Percentiles rank a stretch among this genome's conserved stretches.
Conservation (phyloP, 2,797 vertebrate genomes). For the Poeciliopsis gracilis region DNA sequence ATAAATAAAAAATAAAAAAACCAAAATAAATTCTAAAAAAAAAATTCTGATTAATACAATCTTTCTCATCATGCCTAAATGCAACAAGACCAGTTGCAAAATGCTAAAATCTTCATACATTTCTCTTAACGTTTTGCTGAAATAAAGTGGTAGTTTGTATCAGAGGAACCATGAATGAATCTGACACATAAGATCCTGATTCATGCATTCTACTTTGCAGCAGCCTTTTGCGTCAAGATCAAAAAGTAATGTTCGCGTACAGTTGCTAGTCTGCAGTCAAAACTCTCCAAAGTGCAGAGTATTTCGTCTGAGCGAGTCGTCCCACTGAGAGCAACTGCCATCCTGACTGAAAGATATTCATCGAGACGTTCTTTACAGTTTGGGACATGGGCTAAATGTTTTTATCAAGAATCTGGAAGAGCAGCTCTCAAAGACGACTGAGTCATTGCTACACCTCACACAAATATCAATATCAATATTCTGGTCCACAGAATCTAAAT, state of each 20-base stretch:
- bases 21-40: no score
- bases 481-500: slow-evolving; percentile 10
- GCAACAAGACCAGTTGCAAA: background rate
- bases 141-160: background rate
- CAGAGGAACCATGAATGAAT: background rate
- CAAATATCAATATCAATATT: slow-evolving; percentile 10
- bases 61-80: background rate
- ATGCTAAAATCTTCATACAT: background rate
- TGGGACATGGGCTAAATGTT: slow-evolving; percentile 24
- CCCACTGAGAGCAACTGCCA: slow-evolving; percentile 47
- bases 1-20: background rate
- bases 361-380: slow-evolving; percentile 24
- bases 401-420: slow-evolving; percentile 18
- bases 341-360: slow-evolving; percentile 31
- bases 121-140: background rate
- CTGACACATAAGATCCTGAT: background rate
- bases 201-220: background rate
- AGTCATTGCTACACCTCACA: slow-evolving; percentile 7
- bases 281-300: slow-evolving; percentile 29
- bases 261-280: slow-evolving; percentile 2
- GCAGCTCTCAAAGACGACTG: slow-evolving; percentile 28
- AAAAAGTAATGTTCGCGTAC: background rate
- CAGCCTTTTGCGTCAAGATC: background rate
- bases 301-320: slow-evolving; percentile 13
- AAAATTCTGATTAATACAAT: background rate